Conservation (phyloP, 2,113 vertebrate genomes). For the Stegostoma tigrinum region DNA sequence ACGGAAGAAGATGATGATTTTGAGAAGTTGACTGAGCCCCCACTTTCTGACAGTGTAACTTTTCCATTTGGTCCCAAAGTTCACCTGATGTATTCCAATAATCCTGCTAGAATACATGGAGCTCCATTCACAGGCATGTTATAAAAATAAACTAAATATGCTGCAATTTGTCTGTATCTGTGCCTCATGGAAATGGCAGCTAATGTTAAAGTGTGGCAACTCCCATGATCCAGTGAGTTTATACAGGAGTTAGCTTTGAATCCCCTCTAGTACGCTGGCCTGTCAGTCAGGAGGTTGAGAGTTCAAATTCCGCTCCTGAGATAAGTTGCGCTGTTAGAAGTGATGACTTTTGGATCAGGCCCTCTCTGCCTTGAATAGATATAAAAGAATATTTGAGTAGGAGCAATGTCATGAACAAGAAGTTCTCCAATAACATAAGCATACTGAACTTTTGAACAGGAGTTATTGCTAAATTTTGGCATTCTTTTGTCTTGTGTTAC, state of each 20-base stretch:
- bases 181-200: neutral
- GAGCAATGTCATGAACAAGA: neutral
- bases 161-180: neutral
- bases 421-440: neutral
- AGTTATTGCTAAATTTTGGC: neutral
- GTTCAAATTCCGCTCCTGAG: neutral
- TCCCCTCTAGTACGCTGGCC: neutral
- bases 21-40: slow-evolving; percentile 68
- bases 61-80: slow-evolving; percentile 65
- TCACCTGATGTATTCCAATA: slow-evolving; percentile 40
- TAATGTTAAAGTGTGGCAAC: neutral
- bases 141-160: neutral
- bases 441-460: neutral
- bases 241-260: neutral
- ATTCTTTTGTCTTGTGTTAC: neutral
- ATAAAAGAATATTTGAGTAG: neutral
- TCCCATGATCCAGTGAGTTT: neutral
- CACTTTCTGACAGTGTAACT: slow-evolving; percentile 59
- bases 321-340: neutral
- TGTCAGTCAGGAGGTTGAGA: neutral
- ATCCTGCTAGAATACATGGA: slow-evolving; percentile 50
- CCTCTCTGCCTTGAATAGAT: neutral
- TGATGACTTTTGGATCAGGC: neutral
- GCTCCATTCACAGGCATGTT: slow-evolving; percentile 80
- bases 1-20: slow-evolving; percentile 65